phyloP scores from a whole-genome alignment of 2,888 invertebrate species.

The Thalpophila matura region DNA sequence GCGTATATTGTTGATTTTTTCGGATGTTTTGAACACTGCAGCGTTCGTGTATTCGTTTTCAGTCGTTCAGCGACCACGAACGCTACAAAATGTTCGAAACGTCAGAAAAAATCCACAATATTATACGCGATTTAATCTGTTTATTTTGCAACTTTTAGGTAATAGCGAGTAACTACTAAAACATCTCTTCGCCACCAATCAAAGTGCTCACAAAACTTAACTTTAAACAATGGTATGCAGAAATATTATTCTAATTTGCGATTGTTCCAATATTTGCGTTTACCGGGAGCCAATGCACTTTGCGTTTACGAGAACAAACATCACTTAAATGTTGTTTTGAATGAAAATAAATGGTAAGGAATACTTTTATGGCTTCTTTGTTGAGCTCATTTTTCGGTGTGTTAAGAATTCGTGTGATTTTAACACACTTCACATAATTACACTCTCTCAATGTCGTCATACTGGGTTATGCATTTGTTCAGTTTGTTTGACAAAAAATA shows the following conservation, averaged over 20 bases:
- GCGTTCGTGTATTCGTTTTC: no score
- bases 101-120: no score
- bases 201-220: conserved; percentile 9
- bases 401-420: conserved; percentile 11
- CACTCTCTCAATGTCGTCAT: conserved; percentile 25
- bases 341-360: conserved; percentile 44
- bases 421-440: conserved; percentile 27
- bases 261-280: conserved; percentile 56
- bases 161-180: no score
- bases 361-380: conserved; percentile 44
- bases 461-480: conserved; percentile 10
- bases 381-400: conserved; percentile 38
- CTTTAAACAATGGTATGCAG: conserved; percentile 27
- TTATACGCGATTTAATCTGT: no score
- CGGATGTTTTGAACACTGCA: no score
- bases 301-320: conserved; percentile 53
- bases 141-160: no score
- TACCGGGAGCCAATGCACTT: conserved; percentile 61
- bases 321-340: conserved; percentile 37
- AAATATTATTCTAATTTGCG: conserved; percentile 54
- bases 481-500: not conserved
- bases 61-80: no score
- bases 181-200: no score
- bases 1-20: no score
- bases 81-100: no score